Evolutionary conservation across 37 sponge, comb jelly and placozoan genomes (phyloP), one percentile per base, ranked within the genome.

Genomic region (Diacarnus erythraeanus): DNA sequence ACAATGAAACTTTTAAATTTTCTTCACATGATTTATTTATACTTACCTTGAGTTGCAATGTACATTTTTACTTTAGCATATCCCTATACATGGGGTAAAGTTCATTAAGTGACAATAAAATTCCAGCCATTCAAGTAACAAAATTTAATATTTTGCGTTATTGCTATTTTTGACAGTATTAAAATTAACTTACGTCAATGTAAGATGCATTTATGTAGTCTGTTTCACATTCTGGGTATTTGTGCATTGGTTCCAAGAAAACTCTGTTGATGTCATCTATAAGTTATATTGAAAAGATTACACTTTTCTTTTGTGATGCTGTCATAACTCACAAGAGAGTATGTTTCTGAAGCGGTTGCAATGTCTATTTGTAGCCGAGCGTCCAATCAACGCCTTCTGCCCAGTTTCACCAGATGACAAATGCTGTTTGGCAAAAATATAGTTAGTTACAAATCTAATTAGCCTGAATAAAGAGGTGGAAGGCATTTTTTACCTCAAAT

Each of bases 201-300:
- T 75, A 80, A 18, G 86, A 86, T n/a, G 93, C 93, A 78, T 86
- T 87, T 63, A 80, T 80, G 42, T 80, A 66, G 75, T 74, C 71
- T 51, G 75, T 20, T 1, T 76, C 69, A n/a, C 71, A 64, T 2
- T 64, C 57, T 56, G 23, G n/a, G 22, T 76, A 2, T 30, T 54
- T 35, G 22, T 73, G 65, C 17, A 83, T 44, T 29, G 84, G 76
- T 43, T 83, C 76, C 71, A 83, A 69, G 2, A 36, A 26, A 0
- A 83, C 43, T 20, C 84, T 22, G 34, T 76, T 75, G 57, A 34
- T 51, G 42, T 83, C 84, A 83, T 83, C 84, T 83, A 34, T 30
- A 22, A 38, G n/a, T n/a, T n/a, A n/a, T n/a, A n/a, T n/a, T n/a
- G n/a, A n/a, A n/a, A n/a, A n/a, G n/a, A n/a, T n/a, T n/a, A n/a